Base-by-base conservation (phyloP, 1,140 invertebrate species). In the Diorhabda sublineata region DNA sequence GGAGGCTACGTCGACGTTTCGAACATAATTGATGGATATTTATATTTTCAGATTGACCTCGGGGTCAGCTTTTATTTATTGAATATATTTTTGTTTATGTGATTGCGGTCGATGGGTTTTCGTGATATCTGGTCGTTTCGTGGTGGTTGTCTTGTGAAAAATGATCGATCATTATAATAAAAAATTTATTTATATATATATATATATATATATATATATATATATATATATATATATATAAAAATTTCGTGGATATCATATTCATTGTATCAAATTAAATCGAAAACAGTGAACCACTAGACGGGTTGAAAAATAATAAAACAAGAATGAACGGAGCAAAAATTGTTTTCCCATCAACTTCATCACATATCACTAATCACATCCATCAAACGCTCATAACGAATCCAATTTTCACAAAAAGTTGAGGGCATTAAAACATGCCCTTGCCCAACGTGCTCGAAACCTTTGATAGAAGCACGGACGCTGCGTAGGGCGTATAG, bases 321-420 rank as follows among this genome's bases (percentile, higher is more conserved):
- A 6, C 58, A 6, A n/a, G n/a, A 11, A 7, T 11, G 26, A 60
- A 26, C 6, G 5, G 58, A 60, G 11, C 58, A 60, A 11, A 60
- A 60, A 60, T 60, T 60, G 58, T 60, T 60, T 60, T 60, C 63
- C 45, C 41, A 67, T 61, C 57, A 42, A 59, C 58, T 67, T 67
- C 65, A 45, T 44, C 43, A 41, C 65, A 45, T 45, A 60, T 67
- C 65, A 67, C 11, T 60, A 26, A 42, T 60, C 44, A 59, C 65
- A 9, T 67, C 67, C 60, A 64, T 73, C 69, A 71, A 68, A 71
- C 68, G 67, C 69, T 64, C 66, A 69, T 73, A 73, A 73, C 72
- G 72, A 73, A 73, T 73, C 72, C 72, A 73, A 73, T 73, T 73
- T 73, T 68, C 59, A 67, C 58, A 63, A 61, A 57, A 69, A 70